phyloP scores from a whole-genome alignment of 2,113 vertebrate species.

The Stigmatopora argus region DNA sequence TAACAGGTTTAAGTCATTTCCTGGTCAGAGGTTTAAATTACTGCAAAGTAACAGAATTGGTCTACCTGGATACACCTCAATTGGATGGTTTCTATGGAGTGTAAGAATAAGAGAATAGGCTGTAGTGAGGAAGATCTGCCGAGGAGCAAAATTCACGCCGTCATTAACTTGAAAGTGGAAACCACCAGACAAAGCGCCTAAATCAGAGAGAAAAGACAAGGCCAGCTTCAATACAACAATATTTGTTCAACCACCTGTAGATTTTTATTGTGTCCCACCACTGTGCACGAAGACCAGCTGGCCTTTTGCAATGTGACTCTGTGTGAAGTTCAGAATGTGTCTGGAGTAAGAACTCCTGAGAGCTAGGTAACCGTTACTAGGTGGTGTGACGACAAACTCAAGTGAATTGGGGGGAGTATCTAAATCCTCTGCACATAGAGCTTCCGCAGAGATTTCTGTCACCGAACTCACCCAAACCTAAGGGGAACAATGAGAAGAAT shows the following conservation, averaged over 20 bases:
- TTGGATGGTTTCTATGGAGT: conserved; percentile 73
- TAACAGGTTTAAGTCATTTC: too few species aligned
- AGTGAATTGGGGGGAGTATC: conserved; percentile 74
- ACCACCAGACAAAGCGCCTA: conserved; percentile 79
- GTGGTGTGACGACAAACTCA: conserved; percentile 75
- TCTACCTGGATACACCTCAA: conserved; percentile 81
- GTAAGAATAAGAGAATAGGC: conserved; percentile 69
- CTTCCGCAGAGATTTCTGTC: conserved; percentile 73
- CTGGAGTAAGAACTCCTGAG: conserved; percentile 72
- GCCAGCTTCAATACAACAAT: background rate
- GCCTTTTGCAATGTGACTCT: conserved; percentile 71
- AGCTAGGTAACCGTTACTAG: conserved; percentile 81
- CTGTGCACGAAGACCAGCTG: conserved; percentile 80
- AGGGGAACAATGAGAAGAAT: background rate
- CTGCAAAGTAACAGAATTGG: background rate
- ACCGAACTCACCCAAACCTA: conserved; percentile 81
- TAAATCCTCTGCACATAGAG: conserved; percentile 76
- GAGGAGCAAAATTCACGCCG: conserved; percentile 79
- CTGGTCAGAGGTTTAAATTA: background rate
- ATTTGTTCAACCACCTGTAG: background rate
- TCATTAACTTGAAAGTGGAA: conserved; percentile 89
- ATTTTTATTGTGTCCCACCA: conserved; percentile 61
- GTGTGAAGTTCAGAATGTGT: conserved; percentile 82
- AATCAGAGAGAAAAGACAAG: background rate
- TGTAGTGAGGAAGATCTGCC: conserved; percentile 79